A percentile compares a stretch with the other conserved stretches of the same genome.
Evolutionary conservation across 2,888 invertebrate species (phyloP).

Genomic region (Drosophila limbata): DNA sequence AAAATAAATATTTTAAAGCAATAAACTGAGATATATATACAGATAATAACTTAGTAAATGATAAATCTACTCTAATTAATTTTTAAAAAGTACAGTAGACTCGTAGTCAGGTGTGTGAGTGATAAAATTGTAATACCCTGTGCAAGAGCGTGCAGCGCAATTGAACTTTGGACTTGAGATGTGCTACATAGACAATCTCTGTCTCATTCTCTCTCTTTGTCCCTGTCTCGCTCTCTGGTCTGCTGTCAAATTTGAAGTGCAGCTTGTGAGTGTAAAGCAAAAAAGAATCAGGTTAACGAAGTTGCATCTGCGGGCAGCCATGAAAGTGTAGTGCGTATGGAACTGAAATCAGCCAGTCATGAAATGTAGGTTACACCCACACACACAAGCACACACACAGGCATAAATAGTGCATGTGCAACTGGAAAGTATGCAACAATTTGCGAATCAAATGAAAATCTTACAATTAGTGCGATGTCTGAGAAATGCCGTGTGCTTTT

Average conservation of each 20-base stretch:
- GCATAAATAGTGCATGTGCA: not conserved
- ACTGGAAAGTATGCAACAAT: slow-evolving; percentile 37
- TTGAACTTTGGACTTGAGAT: not conserved
- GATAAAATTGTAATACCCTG: not conserved
- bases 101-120: no score
- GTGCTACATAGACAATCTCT: not conserved
- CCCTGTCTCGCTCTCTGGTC: not conserved
- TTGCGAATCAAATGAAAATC: slow-evolving; percentile 36
- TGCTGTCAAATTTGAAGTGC: slow-evolving; percentile 10
- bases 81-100: not conserved
- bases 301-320: slow-evolving; percentile 24
- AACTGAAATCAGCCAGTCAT: slow-evolving; percentile 16
- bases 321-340: slow-evolving; percentile 32
- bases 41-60: not conserved
- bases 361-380: slow-evolving; percentile 30
- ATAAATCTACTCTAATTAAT: not conserved
- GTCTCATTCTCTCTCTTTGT: not conserved
- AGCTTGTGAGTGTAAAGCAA: slow-evolving; percentile 16
- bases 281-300: slow-evolving; percentile 67
- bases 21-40: no score
- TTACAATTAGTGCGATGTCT: slow-evolving; percentile 49
- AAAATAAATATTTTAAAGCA: no score
- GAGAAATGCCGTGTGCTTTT: slow-evolving; percentile 9
- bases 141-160: not conserved
- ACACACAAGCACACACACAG: slow-evolving; percentile 3